Conservation (phyloP, 2,888 invertebrate species). For the Incurvaria masculella region DNA sequence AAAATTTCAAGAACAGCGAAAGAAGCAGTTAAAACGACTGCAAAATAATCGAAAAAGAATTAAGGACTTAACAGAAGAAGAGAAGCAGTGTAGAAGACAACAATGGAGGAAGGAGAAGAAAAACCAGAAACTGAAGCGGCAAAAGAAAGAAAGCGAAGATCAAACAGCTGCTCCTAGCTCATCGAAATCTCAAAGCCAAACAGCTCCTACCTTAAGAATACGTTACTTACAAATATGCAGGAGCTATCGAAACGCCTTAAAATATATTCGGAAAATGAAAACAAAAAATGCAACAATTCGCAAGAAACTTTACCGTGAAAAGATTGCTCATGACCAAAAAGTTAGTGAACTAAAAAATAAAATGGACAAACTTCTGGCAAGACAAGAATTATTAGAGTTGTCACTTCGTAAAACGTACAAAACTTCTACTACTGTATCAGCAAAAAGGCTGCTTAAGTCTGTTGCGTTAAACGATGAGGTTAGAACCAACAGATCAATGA, state of each 20-base stretch:
- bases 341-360: neutral
- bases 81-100: slow-evolving; percentile 7
- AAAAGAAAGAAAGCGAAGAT: slow-evolving; percentile 1
- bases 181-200: too few species aligned
- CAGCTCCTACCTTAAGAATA: too few species aligned
- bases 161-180: too few species aligned
- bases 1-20: slow-evolving; percentile 7
- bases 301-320: slow-evolving; percentile 6
- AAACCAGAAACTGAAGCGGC: slow-evolving; percentile 4
- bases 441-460: slow-evolving; percentile 8
- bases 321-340: slow-evolving; percentile 3
- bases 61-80: slow-evolving; percentile 5
- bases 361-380: slow-evolving; percentile 1
- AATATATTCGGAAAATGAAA: slow-evolving; percentile 5
- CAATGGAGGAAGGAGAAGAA: slow-evolving; percentile 8
- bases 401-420: slow-evolving; percentile 4
- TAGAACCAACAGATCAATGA: slow-evolving; percentile 6
- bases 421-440: slow-evolving; percentile 2
- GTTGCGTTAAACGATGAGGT: slow-evolving; percentile 4
- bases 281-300: slow-evolving; percentile 7
- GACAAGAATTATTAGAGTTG: slow-evolving; percentile 6
- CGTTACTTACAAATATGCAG: neutral
- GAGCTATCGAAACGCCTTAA: neutral
- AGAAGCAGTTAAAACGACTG: slow-evolving; percentile 6
- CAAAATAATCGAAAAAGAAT: slow-evolving; percentile 5